Base-by-base conservation (phyloP, 2,888 invertebrate species). In the Panzeria rudis region DNA sequence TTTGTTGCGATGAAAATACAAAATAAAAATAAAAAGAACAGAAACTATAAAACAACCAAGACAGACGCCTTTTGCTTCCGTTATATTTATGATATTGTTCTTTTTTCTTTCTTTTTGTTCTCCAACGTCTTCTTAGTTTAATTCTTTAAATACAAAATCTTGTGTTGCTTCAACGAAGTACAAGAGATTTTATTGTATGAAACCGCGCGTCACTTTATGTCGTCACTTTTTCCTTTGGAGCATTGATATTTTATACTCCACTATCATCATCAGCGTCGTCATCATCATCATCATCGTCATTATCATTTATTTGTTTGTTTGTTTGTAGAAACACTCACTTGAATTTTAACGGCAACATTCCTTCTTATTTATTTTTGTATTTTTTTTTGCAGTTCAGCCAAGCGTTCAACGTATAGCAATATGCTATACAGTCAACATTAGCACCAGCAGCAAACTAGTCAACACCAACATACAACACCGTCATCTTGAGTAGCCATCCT, bases 61-160 rank as follows among this genome's bases (percentile, higher is more conserved):
- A 20, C 25, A 73, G 79, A 84, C 79, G 83, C 68, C 84, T 84
- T 80, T 68, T 72, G 84, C 84, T 84, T 84, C 84, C 84, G 81
- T 76, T 81, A 81, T 81, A 72, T 84, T 80, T 84, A 76, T 76
- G 47, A 71, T 25, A 20, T 56, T 38, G 11, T 38, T 1, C 11
- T 9, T 52, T 25, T 17, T 11, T 61, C 25, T 23, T 25, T 25
- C 6, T 25, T 35, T 69, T 15, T 17, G 2, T 47, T 17, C 9
- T 7, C 25, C 5, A 47, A 66, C 17, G 52, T 64, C 59, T 75
- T 81, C 23, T 38, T 50, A 13, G 38, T 11, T 6, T 59, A 41
- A 25, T 75, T 68, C 52, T 7, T 56, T 20, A 61, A 61, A 29
- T 32, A 54, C 9, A 35, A 69, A 71, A 69, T 76, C 76, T 82